Evolutionary conservation across 2,888 invertebrate species (phyloP).

Genomic region (Athripsodes cinereus): DNA sequence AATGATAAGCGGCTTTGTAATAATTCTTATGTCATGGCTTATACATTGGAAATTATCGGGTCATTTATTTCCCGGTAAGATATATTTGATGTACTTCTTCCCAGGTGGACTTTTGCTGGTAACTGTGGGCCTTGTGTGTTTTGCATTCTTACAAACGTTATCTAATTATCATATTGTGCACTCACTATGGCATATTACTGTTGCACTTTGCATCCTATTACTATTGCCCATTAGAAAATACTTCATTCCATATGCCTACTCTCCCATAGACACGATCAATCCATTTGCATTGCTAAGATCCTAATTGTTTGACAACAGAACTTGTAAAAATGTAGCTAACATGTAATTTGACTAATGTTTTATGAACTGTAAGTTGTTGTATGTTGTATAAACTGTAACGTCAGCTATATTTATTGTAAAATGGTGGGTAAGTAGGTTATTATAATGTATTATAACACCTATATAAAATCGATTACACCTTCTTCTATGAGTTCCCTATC

Average conservation of each 20-base stretch:
- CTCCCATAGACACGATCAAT: neutral
- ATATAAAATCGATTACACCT: too few relatives aligned
- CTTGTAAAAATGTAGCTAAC: too few relatives aligned
- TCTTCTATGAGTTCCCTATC: too few relatives aligned
- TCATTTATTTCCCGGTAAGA: slow-evolving; percentile 55
- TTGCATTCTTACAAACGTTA: slow-evolving; percentile 77
- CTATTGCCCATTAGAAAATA: slow-evolving; percentile 65
- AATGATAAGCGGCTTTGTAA: slow-evolving; percentile 57
- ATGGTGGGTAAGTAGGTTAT: too few relatives aligned
- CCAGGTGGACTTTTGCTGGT: slow-evolving; percentile 67
- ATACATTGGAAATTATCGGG: slow-evolving; percentile 54
- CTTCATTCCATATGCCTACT: slow-evolving; percentile 31
- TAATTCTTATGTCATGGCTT: slow-evolving; percentile 69
- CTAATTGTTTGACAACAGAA: too few relatives aligned
- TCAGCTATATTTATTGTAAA: too few relatives aligned
- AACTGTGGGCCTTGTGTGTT: slow-evolving; percentile 67
- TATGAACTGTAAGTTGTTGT: too few relatives aligned
- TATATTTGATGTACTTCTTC: slow-evolving; percentile 55
- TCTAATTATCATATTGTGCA: slow-evolving; percentile 85
- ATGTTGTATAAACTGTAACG: too few relatives aligned
- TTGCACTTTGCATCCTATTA: slow-evolving; percentile 73
- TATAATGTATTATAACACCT: too few relatives aligned
- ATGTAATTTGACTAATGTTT: too few relatives aligned
- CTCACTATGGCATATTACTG: slow-evolving; percentile 82
- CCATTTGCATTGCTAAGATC: too few relatives aligned